Conservation (phyloP, 2,113 vertebrate genomes). For the Onychostoma macrolepis region DNA sequence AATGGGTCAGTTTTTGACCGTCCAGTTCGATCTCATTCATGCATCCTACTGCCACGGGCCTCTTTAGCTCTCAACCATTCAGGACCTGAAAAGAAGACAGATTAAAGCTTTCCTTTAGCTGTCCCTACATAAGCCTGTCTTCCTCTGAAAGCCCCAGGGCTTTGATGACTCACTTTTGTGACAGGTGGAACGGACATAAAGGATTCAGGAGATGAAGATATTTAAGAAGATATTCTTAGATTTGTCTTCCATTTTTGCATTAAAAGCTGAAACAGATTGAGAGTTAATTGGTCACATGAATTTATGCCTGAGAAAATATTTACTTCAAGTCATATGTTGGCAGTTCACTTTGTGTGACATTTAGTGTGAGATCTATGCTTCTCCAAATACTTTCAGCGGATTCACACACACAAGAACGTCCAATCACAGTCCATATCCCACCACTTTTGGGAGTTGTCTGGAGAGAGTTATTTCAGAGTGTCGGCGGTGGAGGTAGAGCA, state of each 20-base stretch:
- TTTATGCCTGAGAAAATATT: constrained; percentile 60
- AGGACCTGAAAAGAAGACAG: constrained; percentile 31
- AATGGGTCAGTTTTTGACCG: not conserved
- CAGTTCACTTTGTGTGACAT: constrained; percentile 61
- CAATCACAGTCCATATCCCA: constrained; percentile 51
- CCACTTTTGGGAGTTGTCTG: constrained; percentile 63
- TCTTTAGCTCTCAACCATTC: constrained; percentile 59
- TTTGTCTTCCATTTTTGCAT: constrained; percentile 37
- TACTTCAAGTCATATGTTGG: constrained; percentile 63
- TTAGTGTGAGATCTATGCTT: constrained; percentile 54
- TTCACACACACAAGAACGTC: constrained; percentile 55
- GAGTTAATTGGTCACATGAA: constrained; percentile 62
- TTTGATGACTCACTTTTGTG: constrained; percentile 24
- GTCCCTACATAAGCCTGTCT: constrained; percentile 60
- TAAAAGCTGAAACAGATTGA: constrained; percentile 59
- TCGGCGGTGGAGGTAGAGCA: constrained; percentile 57
- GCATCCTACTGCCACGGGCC: constrained; percentile 40
- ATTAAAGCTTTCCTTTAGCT: constrained; percentile 64
- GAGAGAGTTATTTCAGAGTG: constrained; percentile 65
- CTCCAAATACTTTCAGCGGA: constrained; percentile 57
- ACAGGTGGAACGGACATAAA: constrained; percentile 28
- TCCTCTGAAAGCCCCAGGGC: constrained; percentile 56
- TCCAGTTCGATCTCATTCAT: constrained; percentile 17
- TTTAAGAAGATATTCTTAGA: constrained; percentile 40
- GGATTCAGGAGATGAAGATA: constrained; percentile 27